Evolutionary conservation across 2,113 vertebrate species (phyloP).

Genomic region (Triplophysa siluroides): DNA sequence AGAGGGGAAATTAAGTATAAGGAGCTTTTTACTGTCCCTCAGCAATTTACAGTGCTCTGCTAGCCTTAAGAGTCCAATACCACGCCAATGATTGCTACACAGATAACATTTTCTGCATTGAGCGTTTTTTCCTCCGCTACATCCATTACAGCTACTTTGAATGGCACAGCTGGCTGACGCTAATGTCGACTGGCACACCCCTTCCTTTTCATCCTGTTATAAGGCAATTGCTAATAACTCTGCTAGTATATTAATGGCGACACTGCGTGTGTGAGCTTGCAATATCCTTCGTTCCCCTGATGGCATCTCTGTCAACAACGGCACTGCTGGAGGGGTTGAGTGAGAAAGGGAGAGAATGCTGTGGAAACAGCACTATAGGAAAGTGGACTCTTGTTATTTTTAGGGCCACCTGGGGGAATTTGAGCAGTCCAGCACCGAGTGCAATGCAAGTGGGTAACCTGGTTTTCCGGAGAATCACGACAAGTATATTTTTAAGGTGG

Average conservation of each 20-base stretch:
- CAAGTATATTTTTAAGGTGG: conserved; percentile 47
- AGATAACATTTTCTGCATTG: conserved; percentile 28
- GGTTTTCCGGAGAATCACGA: conserved; percentile 67
- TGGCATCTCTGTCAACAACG: conserved; percentile 27
- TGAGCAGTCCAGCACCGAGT: conserved; percentile 60
- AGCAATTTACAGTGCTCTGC: not conserved
- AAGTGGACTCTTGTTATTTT: conserved; percentile 65
- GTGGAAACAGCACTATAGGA: conserved; percentile 18
- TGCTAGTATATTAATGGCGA: conserved; percentile 32
- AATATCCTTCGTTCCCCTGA: conserved; percentile 20
- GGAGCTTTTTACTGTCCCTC: not conserved
- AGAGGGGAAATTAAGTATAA: too few relatives aligned
- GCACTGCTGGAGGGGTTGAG: not conserved
- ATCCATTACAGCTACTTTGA: conserved; percentile 2
- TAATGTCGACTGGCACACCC: conserved; percentile 9
- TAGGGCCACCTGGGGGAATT: conserved; percentile 62
- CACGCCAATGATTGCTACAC: conserved; percentile 22
- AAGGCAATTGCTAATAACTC: conserved; percentile 15
- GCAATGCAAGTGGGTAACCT: conserved; percentile 77
- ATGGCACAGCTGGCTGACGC: conserved; percentile 24
- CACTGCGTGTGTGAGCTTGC: conserved; percentile 1
- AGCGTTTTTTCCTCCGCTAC: not conserved
- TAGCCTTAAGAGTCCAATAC: not conserved
- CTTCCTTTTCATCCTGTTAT: conserved; percentile 20
- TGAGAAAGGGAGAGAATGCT: conserved; percentile 12